Base-by-base conservation (phyloP, 2,888 invertebrate species). In the Pristionchus arcanus region DNA sequence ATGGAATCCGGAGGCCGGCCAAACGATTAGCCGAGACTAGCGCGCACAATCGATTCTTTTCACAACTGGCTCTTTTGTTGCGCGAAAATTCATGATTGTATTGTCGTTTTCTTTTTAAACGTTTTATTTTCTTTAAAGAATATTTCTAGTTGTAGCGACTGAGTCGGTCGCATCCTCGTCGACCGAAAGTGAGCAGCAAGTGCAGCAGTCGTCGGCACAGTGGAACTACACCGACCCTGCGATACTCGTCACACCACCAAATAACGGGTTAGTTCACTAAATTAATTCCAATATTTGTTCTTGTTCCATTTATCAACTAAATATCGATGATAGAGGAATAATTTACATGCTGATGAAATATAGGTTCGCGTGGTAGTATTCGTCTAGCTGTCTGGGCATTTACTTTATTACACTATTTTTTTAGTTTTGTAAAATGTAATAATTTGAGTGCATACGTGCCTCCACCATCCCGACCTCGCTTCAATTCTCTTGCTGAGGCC, bases 401-500 rank as follows among this genome's bases (percentile, higher is more conserved):
- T 9, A 9, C 7, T 49, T 49, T 49, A 42, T 42, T 42, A 42
- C 9, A 5, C 42, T 5, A 42, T 42, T 5, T 42, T 42, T 42
- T 42, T 42, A 5, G 42, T 42, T 42, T 42, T 42, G 42, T 42
- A 42, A 42, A 42, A 42, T 42, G 3, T 71, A 13, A 7, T 74
- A 63, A 25, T 37, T 74, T 1, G 21, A 74, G 74, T 37, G 74
- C 9, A 34, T 77, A 77, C 77, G 42, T 9, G 42, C 81, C 81
- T 49, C 68, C 13, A 0, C 68, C 63, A 15, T 11, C 59, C 28
- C 84, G 84, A 7, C 84, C 84, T 16, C 28, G 34, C 21, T 85
- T 49, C 84, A 59, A 55, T 55, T 59, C 84, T 21, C 59, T 85
- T 9, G 84, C 84, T 31, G 84, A 85, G 59, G 84, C 84, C 4